Base-by-base conservation (phyloP, 1,140 invertebrate genomes). In the Leptopilina clavipes region DNA sequence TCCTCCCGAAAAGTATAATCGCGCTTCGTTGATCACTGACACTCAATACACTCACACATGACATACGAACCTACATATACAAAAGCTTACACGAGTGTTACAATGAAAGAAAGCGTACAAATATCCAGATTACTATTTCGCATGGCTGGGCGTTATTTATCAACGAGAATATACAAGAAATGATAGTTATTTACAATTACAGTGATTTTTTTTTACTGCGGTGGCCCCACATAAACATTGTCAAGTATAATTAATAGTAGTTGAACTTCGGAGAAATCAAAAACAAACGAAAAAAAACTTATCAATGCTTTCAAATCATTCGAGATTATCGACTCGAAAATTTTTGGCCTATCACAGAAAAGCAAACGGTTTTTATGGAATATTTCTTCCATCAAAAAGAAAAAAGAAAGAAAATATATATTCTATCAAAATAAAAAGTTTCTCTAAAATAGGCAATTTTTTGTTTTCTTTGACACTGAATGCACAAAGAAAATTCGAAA, bases 181-280 rank as follows among this genome's bases (percentile, higher is more conserved):
- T 85, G 77, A 85, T 85, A 82, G 82, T 88, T 89, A 89, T 89
- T 86, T 89, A 89, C 88, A 89, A 40, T 82, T 84, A 85, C 82
- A 82, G 82, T 81, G 83, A 82, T 83, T 77, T 86, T 77, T 74
- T 75, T 76, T 40, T 40, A 40, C 37, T 40, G 37, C 37, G 65
- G 54, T 78, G 78, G 76, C 82, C 83, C 84, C 84, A 40, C 37
- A 40, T 40, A 79, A 80, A 82, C 75, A 74, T 79, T 75, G 54
- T 77, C 56, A 31, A 79, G 74, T 79, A 76, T 78, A 48, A 11
- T 22, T 25, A 65, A 18, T 19, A 18, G 8, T 18, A 10, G 1
- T 54, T 18, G 8, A 22, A 65, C 12, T 65, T 65, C 25, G 59
- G 59, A 65, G 59, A 19, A 65, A 37, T 65, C 56, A 12, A 65